These are phyloP conservation scores for Pocillopora verrucosa DNA, from an alignment of 64 coral and sea anemone genomes.

Conservation along the genomic window DNA sequence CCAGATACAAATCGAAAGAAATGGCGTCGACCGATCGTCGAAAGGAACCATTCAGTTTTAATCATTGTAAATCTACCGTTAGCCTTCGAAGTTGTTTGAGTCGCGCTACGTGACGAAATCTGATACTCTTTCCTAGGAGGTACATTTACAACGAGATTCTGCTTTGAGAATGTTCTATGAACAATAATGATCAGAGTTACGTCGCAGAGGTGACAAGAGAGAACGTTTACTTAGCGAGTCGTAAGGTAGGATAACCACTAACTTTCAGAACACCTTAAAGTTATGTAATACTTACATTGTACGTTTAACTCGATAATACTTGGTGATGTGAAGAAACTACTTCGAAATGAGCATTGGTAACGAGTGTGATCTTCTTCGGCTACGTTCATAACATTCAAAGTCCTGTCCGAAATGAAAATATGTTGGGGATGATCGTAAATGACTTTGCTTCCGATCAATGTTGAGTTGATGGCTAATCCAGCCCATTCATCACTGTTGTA, in stretches of 20 bases:
- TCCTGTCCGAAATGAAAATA: neutral
- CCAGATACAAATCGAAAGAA: neutral
- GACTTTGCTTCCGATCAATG: neutral
- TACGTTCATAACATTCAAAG: neutral
- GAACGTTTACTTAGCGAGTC: neutral
- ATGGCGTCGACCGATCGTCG: too few species aligned
- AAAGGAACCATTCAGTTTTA: neutral
- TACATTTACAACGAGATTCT: neutral
- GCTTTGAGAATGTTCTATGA: neutral
- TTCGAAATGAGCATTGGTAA: conserved; percentile 27
- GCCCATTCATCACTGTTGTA: neutral
- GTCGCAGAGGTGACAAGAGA: neutral
- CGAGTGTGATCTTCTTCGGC: conserved; percentile 8
- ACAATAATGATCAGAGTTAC: conserved; percentile 12
- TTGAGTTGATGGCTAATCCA: conserved; percentile 11
- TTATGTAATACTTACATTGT: neutral
- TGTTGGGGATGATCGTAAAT: conserved; percentile 23
- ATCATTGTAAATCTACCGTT: neutral
- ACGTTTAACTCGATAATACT: conserved; percentile 13
- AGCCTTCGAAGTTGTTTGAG: neutral
- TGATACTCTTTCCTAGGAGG: neutral
- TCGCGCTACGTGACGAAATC: neutral
- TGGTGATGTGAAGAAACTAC: conserved; percentile 36
- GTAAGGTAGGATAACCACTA: neutral
- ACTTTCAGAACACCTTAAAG: neutral